Evolutionary conservation across 2,113 vertebrate genomes (phyloP), one percentile per base, ranked within the genome.

Genomic region (Andinoacara biseriatus): DNA sequence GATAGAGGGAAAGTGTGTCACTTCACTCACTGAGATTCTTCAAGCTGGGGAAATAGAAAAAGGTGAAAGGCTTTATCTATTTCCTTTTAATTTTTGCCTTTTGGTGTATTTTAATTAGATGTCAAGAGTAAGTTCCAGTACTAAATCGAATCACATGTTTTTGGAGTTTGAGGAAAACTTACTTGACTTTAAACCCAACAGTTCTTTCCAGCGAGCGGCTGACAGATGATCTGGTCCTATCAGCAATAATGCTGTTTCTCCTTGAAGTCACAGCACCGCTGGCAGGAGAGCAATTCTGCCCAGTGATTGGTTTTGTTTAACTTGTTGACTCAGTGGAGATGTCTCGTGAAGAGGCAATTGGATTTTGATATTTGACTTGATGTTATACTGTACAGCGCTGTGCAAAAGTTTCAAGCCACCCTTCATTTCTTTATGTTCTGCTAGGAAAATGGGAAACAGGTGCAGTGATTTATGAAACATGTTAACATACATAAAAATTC

Each of bases 221-320:
- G 67, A 61, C 57, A 35, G 35, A 62, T 74, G 58, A 84, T 26
- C 17, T 10, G 35, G 1, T 2, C 35, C 26, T n/a, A n/a, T 78
- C 33, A 54, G 33, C 74, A 40, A 20, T 33, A 56, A 65, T 2
- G 2, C 26, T 52, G 49, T 63, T 33, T 65, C 31, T 26, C 31
- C 56, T 76, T 87, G 69, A 9, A 54, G 10, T 81, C 38, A 56
- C 18, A 82, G 24, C 13, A 2, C 81, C 67, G 13, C 40, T 22
- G 5, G 35, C 5, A 40, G 46, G 46, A 22, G 7, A 52, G 29
- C 57, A 26, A 13, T 61, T 61, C 14, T 76, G 1, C 33, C 58
- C 14, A 46, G 29, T 15, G 33, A 17, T 29, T 54, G 10, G 35
- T 54, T 43, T 65, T 35, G 31, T 52, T 58, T 33, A 82, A 54